Evolutionary conservation across 2,113 vertebrate species (phyloP).

Genomic region (Telmatochromis brichardi): DNA sequence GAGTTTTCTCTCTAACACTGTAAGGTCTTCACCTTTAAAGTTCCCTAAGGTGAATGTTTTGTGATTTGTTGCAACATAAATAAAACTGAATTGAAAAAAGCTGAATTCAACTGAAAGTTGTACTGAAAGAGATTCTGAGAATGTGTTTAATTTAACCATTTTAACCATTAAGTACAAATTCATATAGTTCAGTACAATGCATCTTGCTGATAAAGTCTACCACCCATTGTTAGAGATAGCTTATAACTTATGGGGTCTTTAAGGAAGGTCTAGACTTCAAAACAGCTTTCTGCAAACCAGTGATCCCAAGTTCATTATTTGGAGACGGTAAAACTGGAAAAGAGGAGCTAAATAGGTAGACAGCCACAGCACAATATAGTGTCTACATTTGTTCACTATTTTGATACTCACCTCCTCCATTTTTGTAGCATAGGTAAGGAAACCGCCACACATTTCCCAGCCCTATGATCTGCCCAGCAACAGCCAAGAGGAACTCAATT

Average conservation of each 20-base stretch:
- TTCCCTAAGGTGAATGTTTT: background rate
- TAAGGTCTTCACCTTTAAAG: background rate
- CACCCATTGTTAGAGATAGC: background rate
- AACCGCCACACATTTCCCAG: constrained; percentile 78
- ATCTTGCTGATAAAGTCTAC: background rate
- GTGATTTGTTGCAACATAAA: background rate
- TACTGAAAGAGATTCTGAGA: background rate
- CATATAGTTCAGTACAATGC: background rate
- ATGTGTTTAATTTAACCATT: background rate
- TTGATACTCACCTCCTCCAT: constrained; percentile 70
- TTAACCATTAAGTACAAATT: background rate
- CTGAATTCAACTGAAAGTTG: background rate
- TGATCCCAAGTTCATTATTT: background rate
- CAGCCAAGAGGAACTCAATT: constrained; percentile 73
- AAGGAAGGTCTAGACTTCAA: background rate
- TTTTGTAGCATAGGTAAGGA: constrained; percentile 78
- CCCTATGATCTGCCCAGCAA: constrained; percentile 76
- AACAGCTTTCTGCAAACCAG: background rate
- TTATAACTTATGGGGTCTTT: background rate
- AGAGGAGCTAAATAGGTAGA: background rate
- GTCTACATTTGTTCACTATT: background rate
- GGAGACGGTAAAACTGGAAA: background rate
- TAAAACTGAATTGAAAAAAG: background rate
- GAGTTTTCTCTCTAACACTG: background rate
- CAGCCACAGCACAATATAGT: background rate